Evolutionary conservation across 2,797 vertebrate genomes (phyloP).

Genomic region (Amniataba percoides): DNA sequence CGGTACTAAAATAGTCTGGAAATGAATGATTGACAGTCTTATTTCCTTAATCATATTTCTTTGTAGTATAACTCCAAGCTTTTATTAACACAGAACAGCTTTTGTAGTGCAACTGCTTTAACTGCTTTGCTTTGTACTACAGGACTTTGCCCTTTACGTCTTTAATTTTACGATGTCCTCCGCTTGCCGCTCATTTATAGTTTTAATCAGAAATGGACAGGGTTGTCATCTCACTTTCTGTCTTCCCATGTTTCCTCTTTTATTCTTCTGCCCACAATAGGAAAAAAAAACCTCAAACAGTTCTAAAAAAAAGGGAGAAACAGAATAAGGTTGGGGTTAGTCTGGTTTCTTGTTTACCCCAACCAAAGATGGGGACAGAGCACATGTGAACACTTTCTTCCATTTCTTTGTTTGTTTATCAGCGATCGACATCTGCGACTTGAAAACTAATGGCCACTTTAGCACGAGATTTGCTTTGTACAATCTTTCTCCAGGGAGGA

Average conservation of each 20-base stretch:
- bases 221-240: not conserved
- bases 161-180: not conserved
- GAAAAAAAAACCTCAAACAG: not conserved
- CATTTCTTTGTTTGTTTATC: not conserved
- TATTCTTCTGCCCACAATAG: no score
- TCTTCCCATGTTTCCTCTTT: not conserved
- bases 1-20: not conserved
- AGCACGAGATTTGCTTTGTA: not conserved
- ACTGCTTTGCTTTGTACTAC: not conserved
- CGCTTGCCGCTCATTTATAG: not conserved
- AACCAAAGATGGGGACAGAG: not conserved
- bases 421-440: not conserved
- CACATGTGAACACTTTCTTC: not conserved
- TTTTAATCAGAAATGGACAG: not conserved
- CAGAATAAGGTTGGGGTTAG: not conserved
- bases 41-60: not conserved
- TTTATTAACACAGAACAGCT: not conserved
- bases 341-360: not conserved
- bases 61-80: no score
- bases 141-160: not conserved
- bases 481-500: constrained; percentile 1
- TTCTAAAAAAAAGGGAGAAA: not conserved
- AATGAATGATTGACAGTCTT: not conserved
- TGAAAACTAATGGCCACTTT: not conserved
- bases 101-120: not conserved